Percentiles rank a stretch among this genome's conserved stretches.
phyloP scores from a whole-genome alignment of 2,797 vertebrate genomes.

The Orestias chungarensis region DNA sequence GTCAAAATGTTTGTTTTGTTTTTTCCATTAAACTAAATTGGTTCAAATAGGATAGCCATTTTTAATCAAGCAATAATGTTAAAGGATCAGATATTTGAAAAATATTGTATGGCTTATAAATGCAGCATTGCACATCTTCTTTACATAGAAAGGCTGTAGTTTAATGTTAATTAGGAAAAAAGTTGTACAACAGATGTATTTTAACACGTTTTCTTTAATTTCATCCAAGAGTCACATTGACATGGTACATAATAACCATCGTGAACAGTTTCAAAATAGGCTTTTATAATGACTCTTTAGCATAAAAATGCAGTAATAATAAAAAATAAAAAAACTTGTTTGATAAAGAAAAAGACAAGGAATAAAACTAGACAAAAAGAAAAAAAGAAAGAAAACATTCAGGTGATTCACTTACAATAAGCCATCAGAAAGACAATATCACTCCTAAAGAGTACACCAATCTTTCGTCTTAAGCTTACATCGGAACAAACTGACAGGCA shows the following conservation, averaged over 20 bases:
- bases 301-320: slow-evolving; percentile 79
- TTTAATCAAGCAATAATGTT: no score
- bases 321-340: slow-evolving; percentile 76
- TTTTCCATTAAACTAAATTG: background rate
- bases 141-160: background rate
- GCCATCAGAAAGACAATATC: slow-evolving; percentile 81
- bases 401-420: slow-evolving; percentile 51
- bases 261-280: slow-evolving; percentile 77
- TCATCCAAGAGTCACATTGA: slow-evolving; percentile 82
- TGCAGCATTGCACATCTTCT: background rate
- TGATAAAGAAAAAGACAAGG: slow-evolving; percentile 60
- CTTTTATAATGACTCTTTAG: slow-evolving; percentile 78
- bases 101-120: background rate
- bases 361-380: slow-evolving; percentile 56
- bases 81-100: background rate
- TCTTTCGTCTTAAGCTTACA: slow-evolving; percentile 81
- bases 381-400: slow-evolving; percentile 48
- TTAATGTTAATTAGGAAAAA: background rate
- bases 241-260: slow-evolving; percentile 84
- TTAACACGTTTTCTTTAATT: slow-evolving; percentile 70
- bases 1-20: background rate
- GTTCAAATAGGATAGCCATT: background rate
- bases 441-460: slow-evolving; percentile 66
- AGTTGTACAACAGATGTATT: background rate
- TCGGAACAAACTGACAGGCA: slow-evolving; percentile 66